Conservation (phyloP, 2,797 vertebrate genomes). For the Chaunax sp. region DNA sequence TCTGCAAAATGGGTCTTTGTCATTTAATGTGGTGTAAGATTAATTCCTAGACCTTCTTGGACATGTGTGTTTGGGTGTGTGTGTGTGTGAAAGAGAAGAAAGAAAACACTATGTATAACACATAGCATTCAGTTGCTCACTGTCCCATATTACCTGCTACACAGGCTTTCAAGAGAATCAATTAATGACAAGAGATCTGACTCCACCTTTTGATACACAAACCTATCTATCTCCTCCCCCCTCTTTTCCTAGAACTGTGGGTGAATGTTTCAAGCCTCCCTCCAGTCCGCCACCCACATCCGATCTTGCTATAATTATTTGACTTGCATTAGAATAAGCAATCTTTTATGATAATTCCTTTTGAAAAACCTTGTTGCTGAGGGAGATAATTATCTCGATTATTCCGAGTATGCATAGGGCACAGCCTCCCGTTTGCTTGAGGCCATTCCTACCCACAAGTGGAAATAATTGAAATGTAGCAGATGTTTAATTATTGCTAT, state of each 20-base stretch:
- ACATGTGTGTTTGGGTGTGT: constrained; percentile 2
- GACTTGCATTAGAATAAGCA: constrained; percentile 72
- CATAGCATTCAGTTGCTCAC: not conserved
- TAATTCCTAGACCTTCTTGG: constrained; percentile 85
- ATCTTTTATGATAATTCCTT: constrained; percentile 82
- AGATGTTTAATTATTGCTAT: constrained; percentile 85
- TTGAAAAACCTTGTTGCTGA: constrained; percentile 74
- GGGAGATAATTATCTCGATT: constrained; percentile 85
- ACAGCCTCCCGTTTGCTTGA: constrained; percentile 71
- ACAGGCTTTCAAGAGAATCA: constrained; percentile 45
- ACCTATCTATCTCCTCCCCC: constrained; percentile 30
- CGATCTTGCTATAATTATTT: constrained; percentile 61
- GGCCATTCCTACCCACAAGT: constrained; percentile 79
- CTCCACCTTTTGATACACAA: constrained; percentile 45
- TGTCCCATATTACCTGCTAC: constrained; percentile 23
- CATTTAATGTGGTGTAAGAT: constrained; percentile 79
- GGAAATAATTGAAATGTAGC: constrained; percentile 82
- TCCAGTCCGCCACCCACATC: constrained; percentile 30
- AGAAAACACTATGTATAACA: not conserved
- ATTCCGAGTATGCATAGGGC: constrained; percentile 78
- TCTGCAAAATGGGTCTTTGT: constrained; percentile 84
- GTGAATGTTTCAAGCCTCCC: constrained; percentile 49
- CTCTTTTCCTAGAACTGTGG: constrained; percentile 34
- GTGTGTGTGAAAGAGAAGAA: not conserved
- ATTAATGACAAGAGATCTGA: constrained; percentile 47